These are phyloP conservation scores for Dromaius novaehollandiae DNA, from an alignment of 2,113 vertebrate genomes.

Conservation along the genomic window DNA sequence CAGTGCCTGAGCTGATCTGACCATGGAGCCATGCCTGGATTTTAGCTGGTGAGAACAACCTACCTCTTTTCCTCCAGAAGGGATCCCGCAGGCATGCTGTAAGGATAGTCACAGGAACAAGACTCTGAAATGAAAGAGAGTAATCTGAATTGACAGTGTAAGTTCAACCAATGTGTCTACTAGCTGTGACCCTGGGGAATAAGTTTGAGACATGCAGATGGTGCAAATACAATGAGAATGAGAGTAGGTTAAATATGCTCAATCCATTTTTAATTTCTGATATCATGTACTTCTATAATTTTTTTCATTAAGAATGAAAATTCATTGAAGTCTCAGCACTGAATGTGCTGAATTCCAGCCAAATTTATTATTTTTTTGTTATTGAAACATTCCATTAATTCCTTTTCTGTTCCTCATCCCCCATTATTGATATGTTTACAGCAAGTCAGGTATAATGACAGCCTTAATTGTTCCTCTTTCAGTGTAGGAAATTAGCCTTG, in stretches of 20 bases:
- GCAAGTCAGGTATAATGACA: background rate
- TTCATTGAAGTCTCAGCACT: background rate
- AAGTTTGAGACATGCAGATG: background rate
- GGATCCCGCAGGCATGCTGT: fast-evolving
- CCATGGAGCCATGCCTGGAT: background rate
- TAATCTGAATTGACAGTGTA: background rate
- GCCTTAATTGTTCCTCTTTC: background rate
- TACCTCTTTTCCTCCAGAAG: background rate
- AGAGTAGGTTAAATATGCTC: background rate
- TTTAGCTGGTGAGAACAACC: background rate
- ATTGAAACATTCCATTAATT: background rate
- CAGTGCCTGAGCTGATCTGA: background rate
- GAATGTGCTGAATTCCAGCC: background rate
- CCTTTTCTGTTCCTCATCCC: background rate
- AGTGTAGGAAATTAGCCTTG: background rate
- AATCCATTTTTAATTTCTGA: background rate
- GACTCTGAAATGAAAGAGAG: background rate
- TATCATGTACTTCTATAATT: background rate
- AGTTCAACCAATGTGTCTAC: background rate
- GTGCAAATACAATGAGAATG: background rate
- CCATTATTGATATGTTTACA: background rate
- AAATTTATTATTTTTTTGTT: background rate
- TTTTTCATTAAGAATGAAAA: background rate
- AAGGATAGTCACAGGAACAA: background rate
- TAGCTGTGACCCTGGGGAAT: background rate